These are phyloP conservation scores for Piprites chloris DNA, from an alignment of 2,113 vertebrate species.

Conservation along the genomic window DNA sequence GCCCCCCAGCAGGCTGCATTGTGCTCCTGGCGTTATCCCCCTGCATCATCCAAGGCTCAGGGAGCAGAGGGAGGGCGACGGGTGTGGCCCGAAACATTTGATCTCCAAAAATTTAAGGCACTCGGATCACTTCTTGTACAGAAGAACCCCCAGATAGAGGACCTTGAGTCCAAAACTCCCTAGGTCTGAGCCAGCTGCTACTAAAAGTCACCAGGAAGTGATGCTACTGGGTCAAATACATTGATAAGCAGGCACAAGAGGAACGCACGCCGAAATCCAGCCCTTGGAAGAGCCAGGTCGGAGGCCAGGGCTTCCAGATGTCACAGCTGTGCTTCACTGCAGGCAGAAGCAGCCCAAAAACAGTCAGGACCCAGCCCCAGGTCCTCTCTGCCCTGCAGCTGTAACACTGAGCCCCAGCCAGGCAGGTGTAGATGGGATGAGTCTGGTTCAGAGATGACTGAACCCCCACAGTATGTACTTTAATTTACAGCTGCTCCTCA, in stretches of 20 bases:
- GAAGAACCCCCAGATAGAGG: neutral
- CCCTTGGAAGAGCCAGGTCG: accelerated
- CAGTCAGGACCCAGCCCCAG: neutral
- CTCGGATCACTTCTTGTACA: accelerated
- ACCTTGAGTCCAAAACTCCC: accelerated
- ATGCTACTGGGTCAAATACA: accelerated
- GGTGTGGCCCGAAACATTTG: neutral
- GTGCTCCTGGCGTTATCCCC: neutral
- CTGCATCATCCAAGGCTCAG: neutral
- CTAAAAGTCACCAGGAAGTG: neutral
- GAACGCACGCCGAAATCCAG: neutral
- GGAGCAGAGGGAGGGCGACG: neutral
- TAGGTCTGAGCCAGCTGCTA: neutral
- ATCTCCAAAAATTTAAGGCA: neutral
- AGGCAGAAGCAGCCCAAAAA: neutral
- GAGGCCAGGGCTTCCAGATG: neutral
- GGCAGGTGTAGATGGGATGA: accelerated
- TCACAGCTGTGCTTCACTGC: neutral
- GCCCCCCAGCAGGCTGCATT: neutral
- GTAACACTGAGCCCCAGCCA: accelerated
- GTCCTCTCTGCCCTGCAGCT: neutral
- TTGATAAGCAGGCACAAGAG: neutral
- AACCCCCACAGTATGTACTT: accelerated
- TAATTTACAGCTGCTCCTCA: neutral
- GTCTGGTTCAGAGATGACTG: neutral